A percentile compares a stretch with the other conserved stretches of the same genome.
phyloP scores from a whole-genome alignment of 2,888 invertebrate genomes.

The Ectemnius lituratus region DNA sequence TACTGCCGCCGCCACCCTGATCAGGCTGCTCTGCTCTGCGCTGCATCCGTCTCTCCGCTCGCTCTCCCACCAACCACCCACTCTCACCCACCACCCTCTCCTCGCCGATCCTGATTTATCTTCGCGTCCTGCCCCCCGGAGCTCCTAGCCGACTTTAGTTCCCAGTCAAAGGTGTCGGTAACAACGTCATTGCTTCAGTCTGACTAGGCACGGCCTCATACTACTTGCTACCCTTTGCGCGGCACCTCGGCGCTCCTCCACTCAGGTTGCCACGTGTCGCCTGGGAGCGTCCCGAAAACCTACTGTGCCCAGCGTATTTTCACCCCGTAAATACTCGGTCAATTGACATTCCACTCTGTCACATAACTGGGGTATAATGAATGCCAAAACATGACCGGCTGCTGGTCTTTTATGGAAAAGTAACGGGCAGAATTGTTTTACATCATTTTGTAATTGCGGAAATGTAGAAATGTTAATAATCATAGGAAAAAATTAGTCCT shows the following conservation, averaged over 20 bases:
- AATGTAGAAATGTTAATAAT: no score
- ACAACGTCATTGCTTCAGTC: constrained; percentile 34
- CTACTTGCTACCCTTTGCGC: background rate
- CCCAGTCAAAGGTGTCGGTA: constrained; percentile 48
- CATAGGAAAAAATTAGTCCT: no score
- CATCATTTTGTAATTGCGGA: no score
- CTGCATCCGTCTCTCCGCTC: constrained; percentile 67
- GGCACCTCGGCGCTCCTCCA: background rate
- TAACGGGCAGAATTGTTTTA: no score
- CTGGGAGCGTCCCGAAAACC: background rate
- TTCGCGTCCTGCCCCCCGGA: constrained; percentile 46
- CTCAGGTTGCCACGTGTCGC: background rate
- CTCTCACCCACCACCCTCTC: constrained; percentile 44
- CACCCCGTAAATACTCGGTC: no score
- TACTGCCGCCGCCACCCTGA: constrained; percentile 74
- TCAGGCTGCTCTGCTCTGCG: constrained; percentile 71
- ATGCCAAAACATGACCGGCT: no score
- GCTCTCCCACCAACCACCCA: constrained; percentile 24
- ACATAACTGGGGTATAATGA: no score
- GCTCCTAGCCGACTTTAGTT: constrained; percentile 55
- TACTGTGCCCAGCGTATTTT: background rate
- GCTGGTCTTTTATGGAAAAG: no score
- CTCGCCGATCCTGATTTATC: constrained; percentile 57
- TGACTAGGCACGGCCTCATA: constrained; percentile 29
- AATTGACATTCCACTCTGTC: no score